Evolutionary conservation across 1,140 invertebrate species (phyloP), one percentile per base, ranked within the genome.

Genomic region (Drosophila serrata): DNA sequence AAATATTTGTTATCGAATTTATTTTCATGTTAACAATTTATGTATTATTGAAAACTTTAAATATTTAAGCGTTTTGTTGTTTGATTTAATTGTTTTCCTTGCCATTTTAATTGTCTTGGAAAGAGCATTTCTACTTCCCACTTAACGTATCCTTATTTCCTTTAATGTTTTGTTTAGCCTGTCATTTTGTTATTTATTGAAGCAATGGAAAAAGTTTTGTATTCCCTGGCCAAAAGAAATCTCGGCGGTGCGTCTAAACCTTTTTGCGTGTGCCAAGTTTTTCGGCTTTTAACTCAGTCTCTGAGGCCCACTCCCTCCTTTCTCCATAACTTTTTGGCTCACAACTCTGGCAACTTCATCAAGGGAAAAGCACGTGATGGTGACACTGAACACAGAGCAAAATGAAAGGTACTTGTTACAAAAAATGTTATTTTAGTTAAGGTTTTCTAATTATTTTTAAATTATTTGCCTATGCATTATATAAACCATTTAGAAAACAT

Each of bases 171-270:
- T 55, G 33, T 37, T 64, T 51, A 61, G 84, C 65, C 13, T 73
- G 82, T 56, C 84, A 80, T 88, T 87, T 78, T 43, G 82, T 80
- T 76, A 86, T 86, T 82, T 86, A 86, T 86, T 82, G 75, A 72
- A 73, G 75, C 70, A 53, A 51, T 53, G 45, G 56, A 37, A 27
- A 81, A 82, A 73, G 53, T 82, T 87, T 81, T 61, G 73, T 73
- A 63, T 42, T 63, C 45, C 48, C 67, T 31, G 29, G 75, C n/a
- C 60, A 57, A 57, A n/a, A 48, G 69, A 68, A 86, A 75, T 82
- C 79, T 87, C 82, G 69, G 43, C 61, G 79, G 75, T 64, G 84
- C 80, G 73, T 73, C 73, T 72, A 88, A 84, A 79, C 72, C 79
- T 77, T 88, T 77, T 78, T 74, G 67, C 61, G 78, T 77, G 77